Base-by-base conservation (phyloP, 2,888 invertebrate genomes). In the Suillia variegata region DNA sequence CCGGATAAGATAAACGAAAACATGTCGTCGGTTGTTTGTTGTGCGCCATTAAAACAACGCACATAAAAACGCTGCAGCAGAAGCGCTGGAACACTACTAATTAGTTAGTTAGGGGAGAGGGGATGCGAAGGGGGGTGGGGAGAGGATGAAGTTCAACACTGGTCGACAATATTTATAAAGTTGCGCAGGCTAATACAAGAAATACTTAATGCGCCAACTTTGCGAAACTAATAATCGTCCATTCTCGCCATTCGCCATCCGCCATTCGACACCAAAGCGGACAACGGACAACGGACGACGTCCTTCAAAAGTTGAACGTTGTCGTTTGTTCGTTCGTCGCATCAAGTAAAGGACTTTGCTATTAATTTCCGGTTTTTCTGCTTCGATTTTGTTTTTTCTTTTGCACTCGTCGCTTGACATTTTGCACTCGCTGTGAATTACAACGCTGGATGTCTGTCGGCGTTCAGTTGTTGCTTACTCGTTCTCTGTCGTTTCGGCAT, bases 341-440 rank as follows among this genome's bases (percentile, higher is more conserved):
- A 20, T 48, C 49, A 66, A 67, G 71, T 65, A 67, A 69, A 64
- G 67, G 54, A 45, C 54, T 62, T 61, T 62, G 59, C 58, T 74
- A 76, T 74, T 73, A 74, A 76, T 74, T 74, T 73, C 70, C 54
- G 56, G 52, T 50, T 52, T 58, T 50, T 59, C 45, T 54, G 51
- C n/a, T 56, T 21, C 26, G 0, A 15, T 52, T 12, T 24, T 15
- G 22, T 49, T 53, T 48, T 47, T 42, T 22, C 38, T 26, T 50
- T 38, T 34, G 5, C 31, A 15, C 18, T 20, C 5, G 18, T 26
- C 8, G 12, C 12, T 17, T 2, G 12, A 12, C 31, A 31, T 5
- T 8, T 45, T 26, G 22, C 12, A 26, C 10, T 54, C 18, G n/a
- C n/a, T n/a, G n/a, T n/a, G n/a, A n/a, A n/a, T n/a, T n/a, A n/a